phyloP scores from a whole-genome alignment of 2,113 vertebrate species.

The Nesoenas mayeri region DNA sequence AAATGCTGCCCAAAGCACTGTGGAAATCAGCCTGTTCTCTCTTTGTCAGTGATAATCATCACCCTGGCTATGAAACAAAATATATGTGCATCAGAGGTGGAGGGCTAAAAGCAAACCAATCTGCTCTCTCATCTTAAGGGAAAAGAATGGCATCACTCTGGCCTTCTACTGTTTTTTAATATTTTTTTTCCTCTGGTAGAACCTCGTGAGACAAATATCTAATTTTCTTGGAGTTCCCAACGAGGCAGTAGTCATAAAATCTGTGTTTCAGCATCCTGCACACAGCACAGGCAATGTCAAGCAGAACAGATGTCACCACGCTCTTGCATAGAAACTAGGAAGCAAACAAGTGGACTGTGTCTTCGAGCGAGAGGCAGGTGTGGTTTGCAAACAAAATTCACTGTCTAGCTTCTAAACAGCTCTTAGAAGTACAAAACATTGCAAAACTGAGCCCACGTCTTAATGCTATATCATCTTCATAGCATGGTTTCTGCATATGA shows the following conservation, averaged over 20 bases:
- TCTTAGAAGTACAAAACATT: neutral
- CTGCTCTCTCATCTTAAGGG: neutral
- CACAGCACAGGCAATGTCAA: neutral
- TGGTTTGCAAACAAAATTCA: neutral
- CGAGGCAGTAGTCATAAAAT: neutral
- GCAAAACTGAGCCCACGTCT: neutral
- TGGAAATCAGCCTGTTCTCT: neutral
- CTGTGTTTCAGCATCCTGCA: neutral
- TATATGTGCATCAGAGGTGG: neutral
- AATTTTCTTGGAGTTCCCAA: conserved; percentile 9
- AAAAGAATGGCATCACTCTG: neutral
- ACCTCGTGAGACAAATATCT: neutral
- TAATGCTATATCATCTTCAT: rapidly evolving
- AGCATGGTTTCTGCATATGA: neutral
- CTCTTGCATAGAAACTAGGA: rapidly evolving
- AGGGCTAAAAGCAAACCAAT: neutral
- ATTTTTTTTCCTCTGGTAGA: neutral
- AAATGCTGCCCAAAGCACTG: neutral
- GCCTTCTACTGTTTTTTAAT: neutral
- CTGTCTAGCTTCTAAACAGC: neutral
- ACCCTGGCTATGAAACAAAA: neutral
- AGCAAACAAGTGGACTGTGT: neutral
- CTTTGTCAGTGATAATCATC: neutral
- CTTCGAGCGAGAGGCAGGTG: rapidly evolving
- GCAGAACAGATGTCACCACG: neutral